Evolutionary conservation across 2,888 invertebrate species (phyloP), one percentile per base, ranked within the genome.

Genomic region (Catonia carolina): DNA sequence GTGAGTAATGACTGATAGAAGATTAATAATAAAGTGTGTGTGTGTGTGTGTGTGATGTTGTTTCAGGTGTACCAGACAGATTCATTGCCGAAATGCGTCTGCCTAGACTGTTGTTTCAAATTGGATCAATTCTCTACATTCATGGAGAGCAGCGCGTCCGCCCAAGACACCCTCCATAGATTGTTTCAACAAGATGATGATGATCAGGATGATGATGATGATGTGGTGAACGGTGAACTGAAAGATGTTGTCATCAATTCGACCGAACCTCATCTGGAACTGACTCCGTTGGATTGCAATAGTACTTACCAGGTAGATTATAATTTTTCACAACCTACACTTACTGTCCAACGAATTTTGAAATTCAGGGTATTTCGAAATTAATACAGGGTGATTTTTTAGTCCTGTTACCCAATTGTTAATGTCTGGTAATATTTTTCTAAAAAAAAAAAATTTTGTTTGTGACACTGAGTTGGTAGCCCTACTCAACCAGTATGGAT

Each of bases 81-180:
- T 60, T 66, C 64, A 37, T 66, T 74, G 23, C 74, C 75, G 4
- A 68, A 73, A 47, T 65, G 66, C 41, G 67, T 75, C 8, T 75
- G 75, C 55, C 64, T 71, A 55, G 74, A 74, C 31, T 75, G 75
- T 60, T 74, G 70, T 56, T 61, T 69, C 22, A 67, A 69, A 52
- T 63, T 75, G 49, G 70, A 73, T 58, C 72, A 72, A 55, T 73
- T 70, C 62, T 69, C 65, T 22, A 71, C 72, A 50, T 75, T 75
- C 64, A 69, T 69, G 55, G 74, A 74, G 33, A 71, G 69, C 60
- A 70, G 71, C 2, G 71, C 71, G 60, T 69, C 69, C 60, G 74
- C 74, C 1, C 74, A 75, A 65, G 59, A 59, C 17, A 72, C 72
- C 6, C 67, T 75, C 2, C 68, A 68, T 15, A 67, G 69, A 41